A percentile compares a stretch with the other conserved stretches of the same genome.
phyloP scores from a whole-genome alignment of 1,140 invertebrate genomes.

The Elysia chlorotica region DNA sequence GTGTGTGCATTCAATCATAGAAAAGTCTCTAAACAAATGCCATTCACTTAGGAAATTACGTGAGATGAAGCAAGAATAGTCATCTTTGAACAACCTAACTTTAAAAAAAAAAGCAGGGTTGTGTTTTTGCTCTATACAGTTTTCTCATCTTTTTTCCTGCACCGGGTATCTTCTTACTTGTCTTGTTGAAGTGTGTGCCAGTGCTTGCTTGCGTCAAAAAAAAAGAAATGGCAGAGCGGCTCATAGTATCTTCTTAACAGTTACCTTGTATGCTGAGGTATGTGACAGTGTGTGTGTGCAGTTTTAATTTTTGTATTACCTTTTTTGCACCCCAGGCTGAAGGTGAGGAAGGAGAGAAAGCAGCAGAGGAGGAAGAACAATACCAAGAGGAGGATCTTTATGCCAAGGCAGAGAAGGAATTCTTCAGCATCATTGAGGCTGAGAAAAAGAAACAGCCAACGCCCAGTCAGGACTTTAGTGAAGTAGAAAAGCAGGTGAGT shows the following conservation, averaged over 20 bases:
- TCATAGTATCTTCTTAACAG: neutral
- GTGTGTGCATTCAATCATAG: too few relatives aligned
- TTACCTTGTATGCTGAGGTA: neutral
- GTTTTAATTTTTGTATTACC: neutral
- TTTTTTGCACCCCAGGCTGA: neutral
- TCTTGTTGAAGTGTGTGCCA: neutral
- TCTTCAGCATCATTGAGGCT: constrained; percentile 42
- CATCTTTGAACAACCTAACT: too few relatives aligned
- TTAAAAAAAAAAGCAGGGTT: too few relatives aligned
- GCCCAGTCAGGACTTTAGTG: constrained; percentile 23
- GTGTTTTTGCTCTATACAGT: too few relatives aligned
- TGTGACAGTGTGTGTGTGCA: neutral
- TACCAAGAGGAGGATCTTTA: constrained; percentile 43
- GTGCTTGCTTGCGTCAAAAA: neutral
- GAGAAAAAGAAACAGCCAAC: constrained; percentile 48
- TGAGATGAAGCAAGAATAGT: too few relatives aligned
- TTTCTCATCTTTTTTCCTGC: too few relatives aligned
- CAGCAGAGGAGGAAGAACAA: constrained; percentile 29
- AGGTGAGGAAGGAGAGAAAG: constrained; percentile 38
- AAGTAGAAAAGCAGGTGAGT: constrained; percentile 8
- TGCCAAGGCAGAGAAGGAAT: constrained; percentile 46
- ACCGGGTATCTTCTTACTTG: neutral
- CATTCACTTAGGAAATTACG: too few relatives aligned
- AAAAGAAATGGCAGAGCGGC: constrained; percentile 18
- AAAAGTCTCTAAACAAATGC: too few relatives aligned